These are phyloP conservation scores for Hylaeus volcanicus DNA, from an alignment of 1,140 invertebrate species.

Conservation along the genomic window DNA sequence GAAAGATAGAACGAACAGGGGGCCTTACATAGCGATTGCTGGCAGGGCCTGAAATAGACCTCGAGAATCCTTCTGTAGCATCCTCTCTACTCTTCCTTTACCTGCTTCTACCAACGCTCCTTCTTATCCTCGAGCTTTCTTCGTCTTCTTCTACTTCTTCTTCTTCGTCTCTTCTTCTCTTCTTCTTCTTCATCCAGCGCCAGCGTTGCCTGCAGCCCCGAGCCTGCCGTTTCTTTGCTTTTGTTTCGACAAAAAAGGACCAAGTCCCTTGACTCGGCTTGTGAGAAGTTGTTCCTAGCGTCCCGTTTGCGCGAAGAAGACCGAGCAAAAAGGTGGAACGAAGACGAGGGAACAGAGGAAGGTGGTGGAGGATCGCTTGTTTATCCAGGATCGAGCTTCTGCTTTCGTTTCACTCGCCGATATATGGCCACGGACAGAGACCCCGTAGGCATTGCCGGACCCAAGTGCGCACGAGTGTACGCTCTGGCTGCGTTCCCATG, in stretches of 20 bases:
- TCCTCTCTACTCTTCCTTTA: conserved; percentile 56
- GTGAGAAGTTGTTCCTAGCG: conserved; percentile 71
- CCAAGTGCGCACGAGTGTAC: conserved; percentile 46
- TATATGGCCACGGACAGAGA: conserved; percentile 43
- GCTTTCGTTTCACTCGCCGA: conserved; percentile 54
- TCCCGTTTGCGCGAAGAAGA: conserved; percentile 54
- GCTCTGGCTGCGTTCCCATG: conserved; percentile 58
- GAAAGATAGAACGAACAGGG: conserved; percentile 54
- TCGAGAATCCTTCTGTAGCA: conserved; percentile 70
- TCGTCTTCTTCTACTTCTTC: conserved; percentile 44
- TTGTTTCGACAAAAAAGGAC: conserved; percentile 72
- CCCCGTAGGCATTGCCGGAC: conserved; percentile 47
- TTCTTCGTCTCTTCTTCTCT: conserved; percentile 49
- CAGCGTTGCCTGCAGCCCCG: conserved; percentile 49
- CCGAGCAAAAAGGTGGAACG: conserved; percentile 48
- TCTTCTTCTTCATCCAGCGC: conserved; percentile 24
- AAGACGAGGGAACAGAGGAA: conserved; percentile 31
- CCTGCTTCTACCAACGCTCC: conserved; percentile 25
- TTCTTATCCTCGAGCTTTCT: background rate
- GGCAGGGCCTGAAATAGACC: conserved; percentile 76
- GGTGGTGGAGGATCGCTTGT: conserved; percentile 55
- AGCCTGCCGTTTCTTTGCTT: conserved; percentile 64
- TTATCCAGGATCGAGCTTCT: conserved; percentile 64
- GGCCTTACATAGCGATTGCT: conserved; percentile 70
- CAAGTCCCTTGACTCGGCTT: conserved; percentile 61